Evolutionary conservation across 2,797 vertebrate genomes (phyloP).

Genomic region (Prunella strophiata): DNA sequence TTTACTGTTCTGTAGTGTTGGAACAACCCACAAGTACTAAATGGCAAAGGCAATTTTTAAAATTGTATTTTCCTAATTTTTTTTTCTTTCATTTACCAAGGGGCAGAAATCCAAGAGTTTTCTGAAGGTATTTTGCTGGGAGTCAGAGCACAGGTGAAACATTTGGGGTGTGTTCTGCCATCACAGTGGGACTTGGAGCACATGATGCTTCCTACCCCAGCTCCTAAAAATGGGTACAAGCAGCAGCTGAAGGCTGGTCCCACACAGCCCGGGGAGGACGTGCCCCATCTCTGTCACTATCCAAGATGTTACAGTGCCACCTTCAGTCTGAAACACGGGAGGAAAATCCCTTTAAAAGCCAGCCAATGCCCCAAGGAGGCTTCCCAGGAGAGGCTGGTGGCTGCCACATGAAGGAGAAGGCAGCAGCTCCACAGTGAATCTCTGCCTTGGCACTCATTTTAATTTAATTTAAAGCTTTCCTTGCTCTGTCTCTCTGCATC

Average conservation of each 20-base stretch:
- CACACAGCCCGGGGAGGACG: neutral
- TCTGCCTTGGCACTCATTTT: neutral
- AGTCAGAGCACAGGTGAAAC: neutral
- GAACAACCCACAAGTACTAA: neutral
- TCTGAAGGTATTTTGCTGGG: neutral
- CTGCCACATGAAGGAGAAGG: neutral
- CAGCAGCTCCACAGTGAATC: neutral
- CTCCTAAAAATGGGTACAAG: neutral
- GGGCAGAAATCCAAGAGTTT: neutral
- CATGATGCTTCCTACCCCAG: neutral
- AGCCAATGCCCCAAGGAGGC: neutral
- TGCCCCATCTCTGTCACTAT: conserved; percentile 2
- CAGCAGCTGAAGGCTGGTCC: neutral
- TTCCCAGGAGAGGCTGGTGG: neutral
- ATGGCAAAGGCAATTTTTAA: neutral
- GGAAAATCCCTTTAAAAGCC: neutral
- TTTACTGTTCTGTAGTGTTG: neutral
- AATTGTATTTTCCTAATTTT: neutral
- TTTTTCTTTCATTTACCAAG: neutral
- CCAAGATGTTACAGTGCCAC: neutral
- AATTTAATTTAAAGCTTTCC: neutral
- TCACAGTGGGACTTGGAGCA: neutral
- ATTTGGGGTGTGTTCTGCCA: neutral
- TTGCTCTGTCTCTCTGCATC: neutral
- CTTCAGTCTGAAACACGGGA: conserved; percentile 26